phyloP scores from a whole-genome alignment of 2,888 invertebrate genomes.

The Eupithecia subumbrata region DNA sequence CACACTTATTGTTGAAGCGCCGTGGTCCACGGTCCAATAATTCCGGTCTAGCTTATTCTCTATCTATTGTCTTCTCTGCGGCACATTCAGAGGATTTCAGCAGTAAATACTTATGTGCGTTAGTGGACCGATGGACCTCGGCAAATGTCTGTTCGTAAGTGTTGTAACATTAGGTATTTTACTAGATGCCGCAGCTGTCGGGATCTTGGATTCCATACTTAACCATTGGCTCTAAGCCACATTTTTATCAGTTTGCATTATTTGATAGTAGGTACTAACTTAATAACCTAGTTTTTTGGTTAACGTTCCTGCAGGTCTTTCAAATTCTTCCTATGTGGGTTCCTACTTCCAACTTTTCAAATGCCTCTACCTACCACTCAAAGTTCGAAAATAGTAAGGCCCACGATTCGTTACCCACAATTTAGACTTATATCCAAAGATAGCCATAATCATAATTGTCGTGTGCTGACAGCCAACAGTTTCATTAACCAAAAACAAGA shows the following conservation, averaged over 20 bases:
- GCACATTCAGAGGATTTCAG: not conserved
- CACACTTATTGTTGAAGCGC: constrained; percentile 20
- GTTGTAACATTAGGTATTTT: too few relatives aligned
- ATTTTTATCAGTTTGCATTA: too few relatives aligned
- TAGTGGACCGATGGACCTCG: too few relatives aligned
- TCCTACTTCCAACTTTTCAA: not conserved
- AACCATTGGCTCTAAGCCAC: too few relatives aligned
- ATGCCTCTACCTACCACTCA: not conserved
- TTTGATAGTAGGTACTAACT: too few relatives aligned
- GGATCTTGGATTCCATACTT: too few relatives aligned
- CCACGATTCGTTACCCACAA: constrained; percentile 33
- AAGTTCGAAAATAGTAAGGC: not conserved
- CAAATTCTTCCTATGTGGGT: not conserved
- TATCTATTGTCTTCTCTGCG: constrained; percentile 14
- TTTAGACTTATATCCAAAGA: constrained; percentile 26
- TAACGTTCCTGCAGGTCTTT: not conserved
- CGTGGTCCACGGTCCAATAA: constrained; percentile 25
- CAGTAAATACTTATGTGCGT: not conserved
- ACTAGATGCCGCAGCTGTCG: too few relatives aligned
- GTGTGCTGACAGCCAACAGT: constrained; percentile 64
- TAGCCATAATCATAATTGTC: constrained; percentile 12
- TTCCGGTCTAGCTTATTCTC: constrained; percentile 14
- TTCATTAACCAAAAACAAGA: constrained; percentile 65
- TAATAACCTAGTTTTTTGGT: not conserved
- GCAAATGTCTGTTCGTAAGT: too few relatives aligned